Percentiles rank a stretch among this genome's conserved stretches.
Conservation (phyloP, 2,113 vertebrate genomes). For the Colistium nudipinnis region DNA sequence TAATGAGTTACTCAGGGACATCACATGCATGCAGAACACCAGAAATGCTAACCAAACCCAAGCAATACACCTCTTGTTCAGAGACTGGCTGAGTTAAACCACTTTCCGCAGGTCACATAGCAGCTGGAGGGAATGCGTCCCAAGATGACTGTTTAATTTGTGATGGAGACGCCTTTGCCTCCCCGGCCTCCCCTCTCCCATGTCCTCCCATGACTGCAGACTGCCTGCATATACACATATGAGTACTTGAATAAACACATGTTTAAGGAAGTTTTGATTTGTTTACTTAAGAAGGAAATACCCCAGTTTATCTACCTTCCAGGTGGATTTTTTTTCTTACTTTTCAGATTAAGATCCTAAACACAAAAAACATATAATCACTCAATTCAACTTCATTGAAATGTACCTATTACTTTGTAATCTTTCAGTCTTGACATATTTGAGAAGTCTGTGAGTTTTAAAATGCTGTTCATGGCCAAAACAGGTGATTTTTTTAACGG, state of each 20-base stretch:
- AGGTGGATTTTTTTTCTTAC: neutral
- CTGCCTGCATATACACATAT: neutral
- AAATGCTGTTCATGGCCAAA: too few relatives aligned
- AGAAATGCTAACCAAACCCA: neutral
- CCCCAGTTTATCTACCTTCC: neutral
- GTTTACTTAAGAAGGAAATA: neutral
- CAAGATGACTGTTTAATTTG: neutral
- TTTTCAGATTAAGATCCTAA: too few relatives aligned
- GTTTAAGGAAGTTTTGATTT: neutral
- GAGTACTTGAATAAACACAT: neutral
- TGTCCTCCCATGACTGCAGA: neutral
- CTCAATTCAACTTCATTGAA: too few relatives aligned
- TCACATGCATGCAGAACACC: constrained; percentile 35
- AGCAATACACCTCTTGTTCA: neutral
- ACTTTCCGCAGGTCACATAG: neutral
- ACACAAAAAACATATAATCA: neutral
- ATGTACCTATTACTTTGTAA: too few relatives aligned
- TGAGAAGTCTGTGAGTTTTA: too few relatives aligned
- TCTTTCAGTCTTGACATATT: too few relatives aligned
- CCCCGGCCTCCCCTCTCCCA: neutral
- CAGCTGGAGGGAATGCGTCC: neutral
- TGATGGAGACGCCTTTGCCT: neutral
- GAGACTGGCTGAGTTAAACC: neutral
- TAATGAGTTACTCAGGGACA: constrained; percentile 25
- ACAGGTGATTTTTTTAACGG: too few relatives aligned